A percentile compares a stretch with the other conserved stretches of the same genome.
These are phyloP conservation scores for Microctonus aethiopoides DNA, from an alignment of 2,888 invertebrate genomes.

Conservation along the genomic window DNA sequence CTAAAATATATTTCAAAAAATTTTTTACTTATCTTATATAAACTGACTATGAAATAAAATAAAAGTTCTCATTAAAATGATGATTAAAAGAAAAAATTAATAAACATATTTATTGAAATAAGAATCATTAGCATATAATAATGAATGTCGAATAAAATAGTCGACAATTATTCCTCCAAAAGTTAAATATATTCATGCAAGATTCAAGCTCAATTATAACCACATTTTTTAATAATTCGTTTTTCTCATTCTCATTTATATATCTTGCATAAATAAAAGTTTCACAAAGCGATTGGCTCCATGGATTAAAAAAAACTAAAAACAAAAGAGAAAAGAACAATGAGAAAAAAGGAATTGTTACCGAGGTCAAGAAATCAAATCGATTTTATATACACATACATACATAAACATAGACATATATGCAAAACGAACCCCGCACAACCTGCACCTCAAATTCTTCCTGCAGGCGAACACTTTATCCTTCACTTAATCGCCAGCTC, in stretches of 20 bases:
- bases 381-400: constrained; percentile 52
- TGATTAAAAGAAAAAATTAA: too few relatives aligned
- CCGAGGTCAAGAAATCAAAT: constrained; percentile 65
- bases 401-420: constrained; percentile 44
- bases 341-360: constrained; percentile 41
- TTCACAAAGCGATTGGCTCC: constrained; percentile 32
- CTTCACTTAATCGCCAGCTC: constrained; percentile 45
- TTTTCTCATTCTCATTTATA: neutral
- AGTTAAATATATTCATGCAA: too few relatives aligned
- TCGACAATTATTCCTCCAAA: too few relatives aligned
- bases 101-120: too few relatives aligned
- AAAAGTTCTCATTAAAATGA: too few relatives aligned
- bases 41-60: too few relatives aligned
- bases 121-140: too few relatives aligned
- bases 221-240: neutral
- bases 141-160: too few relatives aligned
- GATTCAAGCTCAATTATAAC: neutral
- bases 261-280: constrained; percentile 21
- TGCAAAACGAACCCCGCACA: constrained; percentile 37
- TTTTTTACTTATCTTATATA: too few relatives aligned
- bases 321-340: constrained; percentile 12
- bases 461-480: constrained; percentile 36
- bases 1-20: too few relatives aligned
- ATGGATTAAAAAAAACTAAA: constrained; percentile 31
- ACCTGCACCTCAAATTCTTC: constrained; percentile 45